Evolutionary conservation across 2,888 invertebrate species (phyloP), one percentile per base, ranked within the genome.

Genomic region (Stomorhina lunata): DNA sequence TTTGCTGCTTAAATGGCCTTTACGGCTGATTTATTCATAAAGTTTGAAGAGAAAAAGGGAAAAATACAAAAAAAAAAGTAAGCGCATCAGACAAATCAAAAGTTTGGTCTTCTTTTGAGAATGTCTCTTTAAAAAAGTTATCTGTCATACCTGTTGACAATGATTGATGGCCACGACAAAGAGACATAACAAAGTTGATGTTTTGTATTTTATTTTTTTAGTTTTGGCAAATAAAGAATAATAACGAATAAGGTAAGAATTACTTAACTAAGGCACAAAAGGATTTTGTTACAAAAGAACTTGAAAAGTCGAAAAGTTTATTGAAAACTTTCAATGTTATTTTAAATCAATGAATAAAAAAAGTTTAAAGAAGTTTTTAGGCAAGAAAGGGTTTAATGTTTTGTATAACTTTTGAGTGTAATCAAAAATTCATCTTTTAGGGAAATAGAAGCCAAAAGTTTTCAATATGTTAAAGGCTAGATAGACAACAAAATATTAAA

Each of bases 61-160:
- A 9, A 4, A 37, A 7, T 50, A 27, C 34, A 17, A 17, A 61
- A 9, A 37, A 57, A 66, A n/a, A 27, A 72, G 59, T 32, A n/a
- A 61, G 53, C 45, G 53, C 66, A 72, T 72, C 76, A 72, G 59
- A 25, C 29, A 81, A 78, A 78, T 63, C 73, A 81, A 69, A 75
- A 75, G 43, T 37, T 72, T 76, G 59, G 4, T 27, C 37, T 72
- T 45, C 4, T 53, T 37, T 69, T 17, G 2, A 68, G 63, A 63
- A 63, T 75, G 79, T 79, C 79, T 82, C 82, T 82, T 82, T 79
- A 82, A 82, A n/a, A 79, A 82, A 79, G 75, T 82, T 82, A 79
- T 82, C 82, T 82, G 82, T 82, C 82, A 82, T 82, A 82, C 82
- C 82, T 82, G 82, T 82, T 82, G 82, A 82, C 82, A 82, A 79